Evolutionary conservation across 2,888 invertebrate species (phyloP), one percentile per base, ranked within the genome.

Genomic region (Cephalotes varians): DNA sequence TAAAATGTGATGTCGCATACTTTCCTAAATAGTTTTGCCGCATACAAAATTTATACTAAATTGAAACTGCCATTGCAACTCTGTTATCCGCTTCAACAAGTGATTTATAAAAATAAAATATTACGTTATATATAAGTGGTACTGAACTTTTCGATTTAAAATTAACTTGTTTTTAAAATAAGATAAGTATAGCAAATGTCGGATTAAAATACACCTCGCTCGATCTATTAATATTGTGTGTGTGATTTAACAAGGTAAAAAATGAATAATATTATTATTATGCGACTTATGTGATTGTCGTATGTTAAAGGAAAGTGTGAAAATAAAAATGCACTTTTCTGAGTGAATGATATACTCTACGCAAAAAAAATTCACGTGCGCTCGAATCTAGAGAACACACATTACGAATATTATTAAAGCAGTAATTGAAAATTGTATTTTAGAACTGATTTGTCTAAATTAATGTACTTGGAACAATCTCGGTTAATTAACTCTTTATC

Each of bases 181-280:
- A 28, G 21, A 1, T 51, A 77, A 69, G 10, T 44, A 69, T 44
- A 34, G 18, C 31, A 56, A 40, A 77, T 69, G 12, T 15, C 40
- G 12, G 40, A 40, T 40, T 67, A 54, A 77, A 54, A 21, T 76
- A 77, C 15, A 69, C 3, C 1, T 77, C 49, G 12, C 12, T 65
- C 34, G 34, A n/a, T 72, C 47, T 54, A 73, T 84, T 54, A 21
- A 64, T n/a, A 73, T 62, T 64, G 21, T 28, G 18, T 28, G 18
- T 64, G 9, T 73, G 21, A 74, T 73, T 44, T 74, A 60, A 54
- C 21, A 69, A 40, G 58, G 47, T 25, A 62, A 34, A n/a, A 72
- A 83, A 82, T 85, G 77, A 88, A 83, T 84, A 65, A 81, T 81
- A 77, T 21, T 49, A 44, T 65, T 67, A 40, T 40, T 12, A n/a